Conservation (phyloP, 2,113 vertebrate species). For the Psilopogon haemacephalus region DNA sequence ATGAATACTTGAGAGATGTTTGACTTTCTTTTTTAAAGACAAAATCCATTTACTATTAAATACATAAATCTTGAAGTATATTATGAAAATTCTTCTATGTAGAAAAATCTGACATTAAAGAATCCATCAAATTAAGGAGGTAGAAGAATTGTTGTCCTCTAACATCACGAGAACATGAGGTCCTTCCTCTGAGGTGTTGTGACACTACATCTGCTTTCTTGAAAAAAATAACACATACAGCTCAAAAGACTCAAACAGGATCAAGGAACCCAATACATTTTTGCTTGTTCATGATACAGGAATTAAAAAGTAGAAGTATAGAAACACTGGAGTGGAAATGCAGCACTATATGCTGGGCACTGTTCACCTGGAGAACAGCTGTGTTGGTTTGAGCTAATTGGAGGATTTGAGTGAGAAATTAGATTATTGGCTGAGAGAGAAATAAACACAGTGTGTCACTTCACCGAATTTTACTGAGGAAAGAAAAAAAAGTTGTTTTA, state of each 20-base stretch:
- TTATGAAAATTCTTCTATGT: neutral
- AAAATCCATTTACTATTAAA: neutral
- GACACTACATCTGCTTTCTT: neutral
- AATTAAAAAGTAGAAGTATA: neutral
- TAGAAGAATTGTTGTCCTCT: neutral
- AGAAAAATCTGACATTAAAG: neutral
- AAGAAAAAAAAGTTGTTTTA: too few relatives aligned
- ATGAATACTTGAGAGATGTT: neutral
- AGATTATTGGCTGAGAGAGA: too few relatives aligned
- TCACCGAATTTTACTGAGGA: too few relatives aligned
- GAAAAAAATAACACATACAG: neutral
- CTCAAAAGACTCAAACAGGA: neutral
- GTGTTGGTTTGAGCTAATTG: too few relatives aligned
- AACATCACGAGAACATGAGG: neutral
- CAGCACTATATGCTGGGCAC: accelerated
- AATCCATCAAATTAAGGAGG: neutral
- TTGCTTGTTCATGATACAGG: neutral
- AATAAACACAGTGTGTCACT: too few relatives aligned
- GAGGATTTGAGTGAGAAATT: too few relatives aligned
- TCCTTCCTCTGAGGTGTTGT: neutral
- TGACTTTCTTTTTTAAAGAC: neutral
- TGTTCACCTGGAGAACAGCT: neutral
- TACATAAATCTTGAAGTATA: neutral
- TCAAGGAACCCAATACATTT: neutral
- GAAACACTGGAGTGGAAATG: neutral